Evolutionary conservation across 1,140 invertebrate genomes (phyloP), one percentile per base, ranked within the genome.

Genomic region (Drosophila pachea): DNA sequence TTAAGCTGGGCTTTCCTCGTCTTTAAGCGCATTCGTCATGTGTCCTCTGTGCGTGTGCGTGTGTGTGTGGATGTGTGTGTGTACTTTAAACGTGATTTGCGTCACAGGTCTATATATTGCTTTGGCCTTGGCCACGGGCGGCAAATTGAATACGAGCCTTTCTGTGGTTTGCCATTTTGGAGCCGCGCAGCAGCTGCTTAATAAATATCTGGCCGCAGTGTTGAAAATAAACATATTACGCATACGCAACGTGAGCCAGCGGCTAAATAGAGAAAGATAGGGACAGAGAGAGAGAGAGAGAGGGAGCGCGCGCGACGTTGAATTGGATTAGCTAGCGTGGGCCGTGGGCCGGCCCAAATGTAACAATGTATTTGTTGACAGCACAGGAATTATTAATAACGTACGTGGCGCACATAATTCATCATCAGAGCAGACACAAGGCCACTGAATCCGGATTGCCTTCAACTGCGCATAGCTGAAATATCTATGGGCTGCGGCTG

Each of bases 331-430:
- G 53, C 22, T 22, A 43, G 45, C 6, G 53, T 31, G 47, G 11
- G 31, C 49, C 63, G 49, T 42, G 63, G 52, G 48, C 43, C 22
- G 50, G 40, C 35, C 42, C 56, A 55, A 56, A 56, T 45, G 47
- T 62, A 22, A 53, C 59, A 78, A 78, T 78, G 79, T 84, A 78
- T 84, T 84, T 84, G 81, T 84, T 86, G 81, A 84, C 81, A 84
- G 81, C 61, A 78, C 64, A 58, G 81, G 76, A 84, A 84, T 84
- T 84, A 84, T 86, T 84, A 84, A 84, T 84, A 84, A 84, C 74
- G 81, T 86, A 84, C 81, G 81, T 84, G 81, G 81, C 70, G 61
- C 70, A 86, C 81, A 84, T 84, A 86, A 86, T 84, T 84, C 81
- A 84, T 84, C 81, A 84, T 86, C 76, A 74, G 68, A 54, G 56